Evolutionary conservation across 2,888 invertebrate species (phyloP), one percentile per base, ranked within the genome.

Genomic region (Sinotaia quadrata): DNA sequence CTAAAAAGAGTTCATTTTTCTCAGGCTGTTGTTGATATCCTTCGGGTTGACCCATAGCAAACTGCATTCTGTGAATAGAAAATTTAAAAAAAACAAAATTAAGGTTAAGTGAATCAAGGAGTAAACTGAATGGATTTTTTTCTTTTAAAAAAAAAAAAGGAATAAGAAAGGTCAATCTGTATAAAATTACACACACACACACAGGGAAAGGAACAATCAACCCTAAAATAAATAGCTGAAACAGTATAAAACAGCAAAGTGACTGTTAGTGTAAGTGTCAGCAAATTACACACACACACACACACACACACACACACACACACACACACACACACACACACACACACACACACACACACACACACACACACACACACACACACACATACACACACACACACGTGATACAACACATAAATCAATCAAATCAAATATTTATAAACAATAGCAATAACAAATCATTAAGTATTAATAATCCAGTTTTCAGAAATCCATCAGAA

Each of bases 1-100:
- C 67, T 27, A 63, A 34, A 4, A 69, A 36, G n/a, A 72, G 44
- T 21, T 66, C 66, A 31, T 24, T 56, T 5, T 33, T 60, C 0
- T 49, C 36, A 12, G 57, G 34, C 29, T n/a, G n/a, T n/a, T n/a
- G n/a, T n/a, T n/a, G n/a, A n/a, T n/a, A n/a, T n/a, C n/a, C n/a
- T n/a, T n/a, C n/a, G n/a, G n/a, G n/a, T n/a, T n/a, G n/a, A n/a
- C n/a, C n/a, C n/a, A n/a, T n/a, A n/a, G n/a, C n/a, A n/a, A n/a
- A n/a, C n/a, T n/a, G n/a, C n/a, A n/a, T n/a, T n/a, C n/a, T n/a
- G n/a, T n/a, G n/a, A n/a, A n/a, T n/a, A n/a, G n/a, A n/a, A n/a
- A n/a, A n/a, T n/a, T n/a, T n/a, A n/a, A n/a, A n/a, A n/a, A n/a
- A n/a, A n/a, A n/a, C n/a, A n/a, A n/a, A n/a, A n/a, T n/a, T n/a